Conservation (phyloP, 1,140 invertebrate species). For the Trichomalopsis sarcophagae region DNA sequence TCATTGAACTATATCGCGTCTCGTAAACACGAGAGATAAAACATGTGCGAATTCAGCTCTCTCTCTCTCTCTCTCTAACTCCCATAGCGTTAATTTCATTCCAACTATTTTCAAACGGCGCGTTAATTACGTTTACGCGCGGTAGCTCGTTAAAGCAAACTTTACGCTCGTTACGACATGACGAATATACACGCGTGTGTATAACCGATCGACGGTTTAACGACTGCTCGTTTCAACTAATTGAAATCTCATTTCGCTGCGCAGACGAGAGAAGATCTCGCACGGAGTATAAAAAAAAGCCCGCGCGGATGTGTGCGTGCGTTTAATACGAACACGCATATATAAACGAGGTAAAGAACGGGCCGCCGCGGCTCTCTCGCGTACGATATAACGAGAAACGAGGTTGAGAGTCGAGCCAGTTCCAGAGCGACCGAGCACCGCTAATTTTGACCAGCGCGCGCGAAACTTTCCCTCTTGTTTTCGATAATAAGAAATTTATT, state of each 20-base stretch:
- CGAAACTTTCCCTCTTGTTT: too few species aligned
- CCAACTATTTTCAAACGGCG: too few species aligned
- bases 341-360: constrained; percentile 18
- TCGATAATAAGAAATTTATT: too few species aligned
- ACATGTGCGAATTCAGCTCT: neutral
- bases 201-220: neutral
- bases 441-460: neutral
- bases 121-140: neutral
- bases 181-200: neutral
- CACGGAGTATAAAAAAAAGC: neutral
- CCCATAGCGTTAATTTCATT: neutral
- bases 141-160: neutral
- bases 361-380: neutral
- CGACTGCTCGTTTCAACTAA: neutral
- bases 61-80: too few species aligned
- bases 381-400: constrained; percentile 35
- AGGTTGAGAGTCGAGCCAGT: constrained; percentile 42
- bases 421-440: constrained; percentile 2
- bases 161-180: neutral
- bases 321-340: constrained; percentile 17
- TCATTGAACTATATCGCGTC: neutral
- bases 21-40: constrained; percentile 39
- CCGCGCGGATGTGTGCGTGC: neutral
- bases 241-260: neutral
- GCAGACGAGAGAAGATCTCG: neutral